Conservation (phyloP, 2,888 invertebrate species). For the Drosophila prolongata region DNA sequence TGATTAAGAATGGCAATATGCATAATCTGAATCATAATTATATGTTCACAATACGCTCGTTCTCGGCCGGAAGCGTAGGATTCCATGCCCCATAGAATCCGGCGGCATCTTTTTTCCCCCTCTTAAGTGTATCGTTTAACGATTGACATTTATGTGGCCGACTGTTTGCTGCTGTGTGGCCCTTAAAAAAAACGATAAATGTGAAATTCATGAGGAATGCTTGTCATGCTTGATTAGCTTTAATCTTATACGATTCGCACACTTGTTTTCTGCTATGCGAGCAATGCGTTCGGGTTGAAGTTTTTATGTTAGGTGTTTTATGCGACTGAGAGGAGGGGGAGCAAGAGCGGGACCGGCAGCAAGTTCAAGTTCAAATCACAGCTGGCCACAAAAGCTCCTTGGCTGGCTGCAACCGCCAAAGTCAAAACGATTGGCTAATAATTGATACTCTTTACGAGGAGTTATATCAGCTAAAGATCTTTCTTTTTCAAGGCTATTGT, state of each 20-base stretch:
- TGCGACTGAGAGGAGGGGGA: conserved; percentile 8
- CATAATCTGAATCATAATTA: conserved; percentile 41
- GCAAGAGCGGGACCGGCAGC: conserved; percentile 22
- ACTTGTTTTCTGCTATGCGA: conserved; percentile 68
- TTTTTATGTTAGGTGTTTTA: conserved; percentile 32
- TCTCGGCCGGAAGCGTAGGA: conserved; percentile 64
- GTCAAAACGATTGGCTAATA: conserved; percentile 44
- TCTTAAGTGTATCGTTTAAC: conserved; percentile 33
- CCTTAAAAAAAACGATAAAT: conserved; percentile 30
- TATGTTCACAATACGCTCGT: conserved; percentile 43
- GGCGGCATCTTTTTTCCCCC: conserved; percentile 32
- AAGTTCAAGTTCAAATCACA: conserved; percentile 75
- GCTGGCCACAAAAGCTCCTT: conserved; percentile 67
- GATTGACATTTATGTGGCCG: conserved; percentile 40
- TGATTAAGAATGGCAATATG: conserved; percentile 63
- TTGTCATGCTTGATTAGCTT: conserved; percentile 47
- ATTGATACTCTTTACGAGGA: conserved; percentile 16
- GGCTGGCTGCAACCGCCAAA: conserved; percentile 63
- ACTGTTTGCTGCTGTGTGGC: conserved; percentile 30
- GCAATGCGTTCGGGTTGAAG: conserved; percentile 58
- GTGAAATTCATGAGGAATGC: conserved; percentile 39
- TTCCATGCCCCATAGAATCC: conserved; percentile 35
- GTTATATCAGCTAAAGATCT: not conserved
- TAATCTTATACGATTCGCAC: conserved; percentile 77
- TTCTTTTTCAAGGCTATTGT: no score